phyloP scores from a whole-genome alignment of 2,888 invertebrate genomes.

The Ceramica pisi region DNA sequence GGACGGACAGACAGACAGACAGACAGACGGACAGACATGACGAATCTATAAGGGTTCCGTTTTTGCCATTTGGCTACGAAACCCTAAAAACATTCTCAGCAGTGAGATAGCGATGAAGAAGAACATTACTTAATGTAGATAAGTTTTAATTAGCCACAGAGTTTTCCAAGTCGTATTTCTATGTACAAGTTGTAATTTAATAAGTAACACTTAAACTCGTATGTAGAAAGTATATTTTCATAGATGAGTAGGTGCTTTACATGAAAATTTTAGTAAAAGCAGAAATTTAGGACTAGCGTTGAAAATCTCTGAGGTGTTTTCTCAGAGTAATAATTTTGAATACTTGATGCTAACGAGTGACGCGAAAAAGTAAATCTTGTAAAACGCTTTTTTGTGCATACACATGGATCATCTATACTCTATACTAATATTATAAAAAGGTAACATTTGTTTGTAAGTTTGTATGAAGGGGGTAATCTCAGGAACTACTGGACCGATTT shows the following conservation, averaged over 20 bases:
- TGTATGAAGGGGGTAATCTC: no score
- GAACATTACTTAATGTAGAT: neutral
- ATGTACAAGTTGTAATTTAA: neutral
- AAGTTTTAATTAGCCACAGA: neutral
- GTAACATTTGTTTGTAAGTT: no score
- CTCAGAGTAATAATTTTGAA: conserved; percentile 41
- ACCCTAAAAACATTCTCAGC: no score
- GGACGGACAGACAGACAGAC: no score
- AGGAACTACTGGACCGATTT: no score
- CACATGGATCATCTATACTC: no score
- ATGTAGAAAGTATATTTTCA: neutral
- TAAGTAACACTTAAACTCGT: neutral
- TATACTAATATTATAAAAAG: no score
- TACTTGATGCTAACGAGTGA: conserved; percentile 49
- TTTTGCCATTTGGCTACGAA: no score
- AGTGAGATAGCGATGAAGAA: no score
- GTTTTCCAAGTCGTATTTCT: neutral
- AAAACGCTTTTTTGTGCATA: neutral
- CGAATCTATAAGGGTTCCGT: no score
- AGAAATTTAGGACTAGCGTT: neutral
- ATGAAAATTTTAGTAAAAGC: conserved; percentile 14
- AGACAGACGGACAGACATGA: no score
- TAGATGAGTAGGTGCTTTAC: conserved; percentile 10
- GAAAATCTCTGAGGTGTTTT: conserved; percentile 6
- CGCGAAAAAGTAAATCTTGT: conserved; percentile 25